Evolutionary conservation across 2,797 vertebrate genomes (phyloP).

Genomic region (Clarias fuscus): DNA sequence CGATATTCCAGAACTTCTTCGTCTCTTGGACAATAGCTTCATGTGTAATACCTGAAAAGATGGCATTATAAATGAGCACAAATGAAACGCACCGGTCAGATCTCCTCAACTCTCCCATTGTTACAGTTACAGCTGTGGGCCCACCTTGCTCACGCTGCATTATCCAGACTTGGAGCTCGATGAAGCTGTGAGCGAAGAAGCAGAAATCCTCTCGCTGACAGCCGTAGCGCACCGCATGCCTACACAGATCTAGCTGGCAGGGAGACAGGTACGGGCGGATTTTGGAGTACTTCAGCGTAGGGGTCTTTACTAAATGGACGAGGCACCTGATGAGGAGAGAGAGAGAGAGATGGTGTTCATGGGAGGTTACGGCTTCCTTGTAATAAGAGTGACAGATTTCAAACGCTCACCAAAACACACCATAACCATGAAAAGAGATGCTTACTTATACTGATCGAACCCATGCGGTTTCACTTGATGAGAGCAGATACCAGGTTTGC

Average conservation of each 20-base stretch:
- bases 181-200: conserved; percentile 94
- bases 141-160: conserved; percentile 89
- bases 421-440: conserved; percentile 39
- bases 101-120: too few relatives aligned
- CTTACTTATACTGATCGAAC: conserved; percentile 96
- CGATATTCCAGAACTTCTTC: conserved; percentile 83
- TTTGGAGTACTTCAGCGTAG: conserved; percentile 91
- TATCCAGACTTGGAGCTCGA: conserved; percentile 97
- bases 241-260: conserved; percentile 90
- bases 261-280: conserved; percentile 79
- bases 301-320: conserved; percentile 92
- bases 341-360: background rate
- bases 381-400: background rate
- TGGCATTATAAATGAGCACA: background rate
- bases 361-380: background rate
- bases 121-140: background rate
- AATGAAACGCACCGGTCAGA: too few relatives aligned
- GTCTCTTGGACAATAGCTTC: conserved; percentile 91
- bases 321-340: conserved; percentile 81
- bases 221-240: conserved; percentile 94
- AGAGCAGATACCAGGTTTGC: conserved; percentile 92
- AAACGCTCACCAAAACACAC: background rate
- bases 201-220: conserved; percentile 92
- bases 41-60: conserved; percentile 82
- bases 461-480: conserved; percentile 91